Evolutionary conservation across 2,797 vertebrate species (phyloP).

Genomic region (Catamblyrhynchus diadema): DNA sequence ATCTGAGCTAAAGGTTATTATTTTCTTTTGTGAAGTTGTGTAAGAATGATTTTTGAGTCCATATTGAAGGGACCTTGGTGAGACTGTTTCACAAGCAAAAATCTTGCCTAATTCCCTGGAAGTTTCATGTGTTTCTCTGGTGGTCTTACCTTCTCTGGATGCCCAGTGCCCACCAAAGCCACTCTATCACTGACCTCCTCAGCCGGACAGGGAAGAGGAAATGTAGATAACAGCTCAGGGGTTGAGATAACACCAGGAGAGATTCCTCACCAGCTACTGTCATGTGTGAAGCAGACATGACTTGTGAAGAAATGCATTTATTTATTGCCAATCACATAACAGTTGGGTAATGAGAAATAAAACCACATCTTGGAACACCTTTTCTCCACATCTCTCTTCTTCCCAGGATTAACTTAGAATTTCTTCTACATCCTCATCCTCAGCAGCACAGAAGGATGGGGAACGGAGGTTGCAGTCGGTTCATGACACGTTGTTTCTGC

Average conservation of each 20-base stretch:
- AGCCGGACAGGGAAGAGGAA: background rate
- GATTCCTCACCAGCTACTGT: background rate
- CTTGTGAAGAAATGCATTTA: background rate
- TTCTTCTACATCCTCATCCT: background rate
- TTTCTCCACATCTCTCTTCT: background rate
- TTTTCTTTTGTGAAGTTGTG: background rate
- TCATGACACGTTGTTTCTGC: background rate
- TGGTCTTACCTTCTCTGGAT: background rate
- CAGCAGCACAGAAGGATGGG: background rate
- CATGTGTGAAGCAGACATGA: background rate
- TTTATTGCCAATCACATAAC: background rate
- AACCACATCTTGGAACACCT: background rate
- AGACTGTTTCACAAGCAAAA: background rate
- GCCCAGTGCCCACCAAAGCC: background rate
- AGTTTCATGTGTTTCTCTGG: background rate
- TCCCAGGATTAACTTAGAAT: accelerated
- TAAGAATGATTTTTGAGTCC: background rate
- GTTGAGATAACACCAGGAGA: background rate
- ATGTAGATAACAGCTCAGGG: background rate
- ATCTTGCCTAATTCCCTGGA: background rate
- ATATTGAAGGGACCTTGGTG: background rate
- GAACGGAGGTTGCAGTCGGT: background rate
- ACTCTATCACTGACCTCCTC: background rate
- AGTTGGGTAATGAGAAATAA: background rate
- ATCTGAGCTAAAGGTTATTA: background rate